Conservation (phyloP, 2,113 vertebrate species). For the Vidua chalybeata region DNA sequence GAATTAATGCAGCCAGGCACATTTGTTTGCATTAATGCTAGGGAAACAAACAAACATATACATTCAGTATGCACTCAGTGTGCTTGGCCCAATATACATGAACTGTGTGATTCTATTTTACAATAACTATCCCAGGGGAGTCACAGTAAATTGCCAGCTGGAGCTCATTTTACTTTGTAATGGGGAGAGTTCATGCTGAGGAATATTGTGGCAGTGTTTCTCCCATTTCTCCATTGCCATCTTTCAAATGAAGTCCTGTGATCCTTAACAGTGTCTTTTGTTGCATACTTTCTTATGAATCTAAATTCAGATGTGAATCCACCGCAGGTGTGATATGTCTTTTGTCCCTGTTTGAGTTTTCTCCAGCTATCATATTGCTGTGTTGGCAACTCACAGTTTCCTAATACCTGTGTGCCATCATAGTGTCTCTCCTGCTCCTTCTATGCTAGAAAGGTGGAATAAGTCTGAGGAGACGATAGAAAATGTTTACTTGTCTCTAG, state of each 20-base stretch:
- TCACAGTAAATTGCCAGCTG: neutral
- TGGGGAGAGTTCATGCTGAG: neutral
- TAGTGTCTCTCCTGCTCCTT: neutral
- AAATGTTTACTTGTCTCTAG: neutral
- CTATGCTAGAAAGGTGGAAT: neutral
- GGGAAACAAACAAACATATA: neutral
- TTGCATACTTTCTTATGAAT: neutral
- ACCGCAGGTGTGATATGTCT: neutral
- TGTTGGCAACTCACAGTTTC: neutral
- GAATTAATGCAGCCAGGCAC: neutral
- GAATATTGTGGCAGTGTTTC: neutral
- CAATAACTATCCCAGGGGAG: neutral
- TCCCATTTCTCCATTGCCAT: neutral
- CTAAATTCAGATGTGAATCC: neutral
- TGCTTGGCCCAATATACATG: neutral
- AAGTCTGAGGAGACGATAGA: neutral
- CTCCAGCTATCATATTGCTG: neutral
- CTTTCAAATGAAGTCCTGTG: neutral
- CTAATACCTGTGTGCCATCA: neutral
- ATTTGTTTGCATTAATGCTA: neutral
- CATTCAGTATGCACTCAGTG: neutral
- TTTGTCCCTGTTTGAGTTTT: neutral
- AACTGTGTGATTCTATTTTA: neutral
- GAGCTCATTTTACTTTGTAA: neutral
- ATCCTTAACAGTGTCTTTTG: neutral